Conservation (phyloP, 1,140 invertebrate species). For the Apis mellifera region DNA sequence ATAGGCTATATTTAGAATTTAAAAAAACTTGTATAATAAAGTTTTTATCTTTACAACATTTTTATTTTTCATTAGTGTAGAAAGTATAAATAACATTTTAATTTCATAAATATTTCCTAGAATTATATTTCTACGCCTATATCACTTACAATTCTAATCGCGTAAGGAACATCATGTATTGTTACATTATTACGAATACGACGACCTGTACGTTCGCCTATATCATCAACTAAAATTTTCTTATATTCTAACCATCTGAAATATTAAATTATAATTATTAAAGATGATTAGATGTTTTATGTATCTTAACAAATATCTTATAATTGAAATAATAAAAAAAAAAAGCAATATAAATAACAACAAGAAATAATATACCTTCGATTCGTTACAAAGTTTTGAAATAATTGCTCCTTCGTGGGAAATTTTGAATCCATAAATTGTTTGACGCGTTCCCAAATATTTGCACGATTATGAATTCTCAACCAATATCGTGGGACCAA, state of each 20-base stretch:
- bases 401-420: slow-evolving; percentile 82
- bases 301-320: neutral
- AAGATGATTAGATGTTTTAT: neutral
- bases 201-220: slow-evolving; percentile 74
- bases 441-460: slow-evolving; percentile 84
- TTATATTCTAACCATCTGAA: slow-evolving; percentile 82
- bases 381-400: slow-evolving; percentile 81
- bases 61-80: neutral
- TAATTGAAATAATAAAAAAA: neutral
- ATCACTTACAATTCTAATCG: slow-evolving; percentile 82
- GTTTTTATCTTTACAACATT: neutral
- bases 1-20: neutral
- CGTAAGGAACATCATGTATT: slow-evolving; percentile 84
- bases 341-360: neutral
- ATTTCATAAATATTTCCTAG: neutral
- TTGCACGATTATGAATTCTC: slow-evolving; percentile 83
- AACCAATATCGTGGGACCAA: slow-evolving; percentile 85
- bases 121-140: slow-evolving; percentile 38
- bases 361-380: slow-evolving; percentile 67
- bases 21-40: slow-evolving; percentile 23
- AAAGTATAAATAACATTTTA: neutral
- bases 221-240: slow-evolving; percentile 78
- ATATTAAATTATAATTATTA: neutral
- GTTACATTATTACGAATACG: slow-evolving; percentile 81
- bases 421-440: slow-evolving; percentile 84